Conservation (phyloP, 2,113 vertebrate genomes). For the Macrotis lagotis region DNA sequence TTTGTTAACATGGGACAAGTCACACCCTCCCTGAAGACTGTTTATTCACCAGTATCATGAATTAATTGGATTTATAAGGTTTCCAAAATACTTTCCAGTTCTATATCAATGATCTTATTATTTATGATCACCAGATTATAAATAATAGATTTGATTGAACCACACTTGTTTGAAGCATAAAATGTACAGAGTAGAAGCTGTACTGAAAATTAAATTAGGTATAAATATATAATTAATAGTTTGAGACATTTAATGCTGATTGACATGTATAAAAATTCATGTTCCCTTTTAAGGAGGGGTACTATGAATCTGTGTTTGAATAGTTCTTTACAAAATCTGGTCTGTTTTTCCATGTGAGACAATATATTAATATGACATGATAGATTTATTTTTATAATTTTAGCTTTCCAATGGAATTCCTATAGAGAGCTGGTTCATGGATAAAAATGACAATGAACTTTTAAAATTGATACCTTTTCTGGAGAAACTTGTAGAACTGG, state of each 20-base stretch:
- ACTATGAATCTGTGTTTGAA: background rate
- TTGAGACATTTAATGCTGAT: constrained; percentile 8
- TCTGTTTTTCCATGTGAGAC: constrained; percentile 35
- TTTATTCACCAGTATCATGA: background rate
- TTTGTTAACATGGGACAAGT: background rate
- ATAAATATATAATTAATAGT: background rate
- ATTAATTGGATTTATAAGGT: background rate
- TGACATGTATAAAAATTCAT: background rate
- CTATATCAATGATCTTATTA: background rate
- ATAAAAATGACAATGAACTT: constrained; percentile 99
- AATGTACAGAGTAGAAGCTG: constrained; percentile 2
- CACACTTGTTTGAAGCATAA: constrained; percentile 40
- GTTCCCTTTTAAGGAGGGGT: constrained; percentile 19
- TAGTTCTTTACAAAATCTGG: background rate
- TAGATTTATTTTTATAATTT: constrained; percentile 64
- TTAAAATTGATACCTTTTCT: constrained; percentile 99
- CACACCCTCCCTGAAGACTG: background rate
- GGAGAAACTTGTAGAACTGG: constrained; percentile 99
- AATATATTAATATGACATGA: constrained; percentile 54
- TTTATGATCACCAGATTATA: background rate
- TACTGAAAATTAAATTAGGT: constrained; percentile 12
- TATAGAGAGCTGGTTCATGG: constrained; percentile 99
- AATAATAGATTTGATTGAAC: constrained; percentile 5
- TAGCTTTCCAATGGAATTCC: constrained; percentile 99
- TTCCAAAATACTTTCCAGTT: background rate